Evolutionary conservation across 2,888 invertebrate species (phyloP), one percentile per base, ranked within the genome.

Genomic region (Drosophila prolongata): DNA sequence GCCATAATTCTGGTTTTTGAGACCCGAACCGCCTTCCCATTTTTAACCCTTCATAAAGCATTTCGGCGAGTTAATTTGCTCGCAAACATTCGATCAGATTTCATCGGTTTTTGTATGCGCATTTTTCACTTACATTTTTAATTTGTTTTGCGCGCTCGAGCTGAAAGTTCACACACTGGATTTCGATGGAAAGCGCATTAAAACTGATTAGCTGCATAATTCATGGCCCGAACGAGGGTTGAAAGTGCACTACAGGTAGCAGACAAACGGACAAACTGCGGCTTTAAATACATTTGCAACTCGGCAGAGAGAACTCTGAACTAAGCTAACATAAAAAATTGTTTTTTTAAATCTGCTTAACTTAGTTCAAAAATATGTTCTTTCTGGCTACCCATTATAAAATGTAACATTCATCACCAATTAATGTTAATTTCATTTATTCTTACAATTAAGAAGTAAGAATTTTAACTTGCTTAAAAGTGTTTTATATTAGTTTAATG

Each of bases 1-100:
- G 71, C 54, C 79, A 78, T 76, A 78, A 76, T 76, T 84, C n/a
- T 19, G 16, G 16, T 4, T 16, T n/a, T 24, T 38, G 10, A 16
- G 9, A 13, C 8, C 38, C 19, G 16, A 47, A 5, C 5, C n/a
- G 4, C 10, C 16, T n/a, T 24, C 35, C 24, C 40, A 4, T 13
- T 13, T 11, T 11, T 8, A 2, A n/a, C 44, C 27, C 16, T 34
- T 37, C 14, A 30, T 19, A 24, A 60, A 60, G 34, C 56, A 19
- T 30, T 43, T 42, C 35, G 56, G 52, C 65, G 35, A 55, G 34
- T 54, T 71, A 47, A 57, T 64, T 59, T 49, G 11, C 37, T 35
- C 66, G 34, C 67, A 66, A 66, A 68, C 43, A 38, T 50, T 66
- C 67, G 43, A 62, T 66, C 53, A 67, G 43, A 67, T 43, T 62